Base-by-base conservation (phyloP, 2,113 vertebrate genomes). In the Heterotilapia buettikoferi region DNA sequence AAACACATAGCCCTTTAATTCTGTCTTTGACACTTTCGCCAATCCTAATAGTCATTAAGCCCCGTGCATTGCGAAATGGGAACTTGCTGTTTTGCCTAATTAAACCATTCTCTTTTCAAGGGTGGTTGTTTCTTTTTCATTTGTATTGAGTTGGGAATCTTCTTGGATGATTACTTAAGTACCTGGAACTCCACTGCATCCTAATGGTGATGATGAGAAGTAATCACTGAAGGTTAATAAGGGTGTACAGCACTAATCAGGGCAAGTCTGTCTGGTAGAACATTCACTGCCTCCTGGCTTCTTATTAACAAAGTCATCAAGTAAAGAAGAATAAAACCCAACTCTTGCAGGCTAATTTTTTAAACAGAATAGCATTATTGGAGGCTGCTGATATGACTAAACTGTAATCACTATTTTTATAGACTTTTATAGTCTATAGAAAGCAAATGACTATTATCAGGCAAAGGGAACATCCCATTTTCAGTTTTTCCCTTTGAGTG, bases 141-240 rank as follows among this genome's bases (percentile, higher is more conserved):
- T 89, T 84, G 40, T 66, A 16, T 83, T 83, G 33, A 88, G 47
- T 79, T 59, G 21, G 68, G 54, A 90, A 88, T 90, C 79, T 91
- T 92, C 52, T 88, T 66, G 76, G 61, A 63, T 92, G 90, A 94
- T 91, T 87, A 79, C 76, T 90, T 79, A 88, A 92, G 84, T 90
- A 90, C 83, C 87, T 88, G 82, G 66, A 90, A 86, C 83, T 90
- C n/a, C 50, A 47, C 71, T 89, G 79, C 85, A 89, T 88, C 86
- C 71, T 94, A 86, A 93, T 91, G 40, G 63, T 80, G 86, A 61
- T 89, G 90, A 90, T 87, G 90, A 89, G 88, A 85, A 89, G 85
- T 92, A 93, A 94, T 95, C 89, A 93, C n/a, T 92, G 80, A 89
- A 92, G 91, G 94, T 95, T 95, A 95, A 94, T 91, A 90, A 86